Percentiles rank a stretch among this genome's conserved stretches.
These are phyloP conservation scores for Blomia tropicalis DNA, from an alignment of 2,888 invertebrate genomes.

Conservation along the genomic window DNA sequence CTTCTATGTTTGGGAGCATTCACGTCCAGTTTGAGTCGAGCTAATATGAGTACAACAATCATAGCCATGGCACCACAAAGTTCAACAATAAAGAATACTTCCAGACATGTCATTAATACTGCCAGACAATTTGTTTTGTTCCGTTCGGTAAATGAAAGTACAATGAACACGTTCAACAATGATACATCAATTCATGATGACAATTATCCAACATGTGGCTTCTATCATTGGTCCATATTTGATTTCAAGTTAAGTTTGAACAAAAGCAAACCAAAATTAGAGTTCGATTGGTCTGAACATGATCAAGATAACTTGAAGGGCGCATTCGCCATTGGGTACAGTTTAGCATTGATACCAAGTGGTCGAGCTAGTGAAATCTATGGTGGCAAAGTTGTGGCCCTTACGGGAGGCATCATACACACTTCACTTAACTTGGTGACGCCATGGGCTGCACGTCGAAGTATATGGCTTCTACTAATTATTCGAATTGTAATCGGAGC, in stretches of 20 bases:
- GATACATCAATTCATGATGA: neutral
- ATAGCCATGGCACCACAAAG: neutral
- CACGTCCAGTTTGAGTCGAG: neutral
- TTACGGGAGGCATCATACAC: neutral
- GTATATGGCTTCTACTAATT: neutral
- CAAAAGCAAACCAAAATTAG: neutral
- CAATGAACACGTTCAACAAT: neutral
- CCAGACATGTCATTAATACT: no score
- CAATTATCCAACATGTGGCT: neutral
- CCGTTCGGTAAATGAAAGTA: neutral
- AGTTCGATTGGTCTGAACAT: neutral
- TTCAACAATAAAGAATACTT: neutral
- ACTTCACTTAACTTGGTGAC: neutral
- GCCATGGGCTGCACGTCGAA: neutral
- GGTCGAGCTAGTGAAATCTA: neutral
- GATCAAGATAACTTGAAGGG: slow-evolving; percentile 4
- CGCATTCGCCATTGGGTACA: neutral
- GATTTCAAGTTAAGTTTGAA: neutral
- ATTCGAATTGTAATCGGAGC: neutral
- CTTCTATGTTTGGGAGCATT: neutral
- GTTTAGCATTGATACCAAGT: neutral
- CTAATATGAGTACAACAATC: neutral
- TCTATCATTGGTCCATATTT: no score
- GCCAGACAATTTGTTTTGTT: no score
- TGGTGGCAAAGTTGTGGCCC: neutral